These are phyloP conservation scores for Adelphocoris suturalis DNA, from an alignment of 2,888 invertebrate species.

Conservation along the genomic window DNA sequence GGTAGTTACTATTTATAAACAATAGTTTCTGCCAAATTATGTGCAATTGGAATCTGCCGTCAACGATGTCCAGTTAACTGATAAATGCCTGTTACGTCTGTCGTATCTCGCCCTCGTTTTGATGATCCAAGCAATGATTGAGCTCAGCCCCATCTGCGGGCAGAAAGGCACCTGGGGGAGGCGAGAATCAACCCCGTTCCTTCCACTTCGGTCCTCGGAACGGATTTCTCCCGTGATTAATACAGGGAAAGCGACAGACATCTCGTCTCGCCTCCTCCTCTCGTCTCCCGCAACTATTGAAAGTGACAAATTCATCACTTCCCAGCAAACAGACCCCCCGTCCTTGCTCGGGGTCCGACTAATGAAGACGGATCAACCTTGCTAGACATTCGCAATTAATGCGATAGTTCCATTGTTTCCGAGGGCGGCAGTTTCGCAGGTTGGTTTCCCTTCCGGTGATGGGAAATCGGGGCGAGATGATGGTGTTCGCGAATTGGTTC, in stretches of 20 bases:
- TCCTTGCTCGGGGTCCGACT: neutral
- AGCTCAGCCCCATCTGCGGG: neutral
- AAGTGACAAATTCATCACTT: slow-evolving; percentile 68
- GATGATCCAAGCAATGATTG: slow-evolving; percentile 19
- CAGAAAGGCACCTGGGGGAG: neutral
- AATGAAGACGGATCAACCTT: slow-evolving; percentile 68
- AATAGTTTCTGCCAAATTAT: no score
- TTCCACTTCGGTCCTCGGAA: neutral
- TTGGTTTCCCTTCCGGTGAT: neutral
- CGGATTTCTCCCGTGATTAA: slow-evolving; percentile 56
- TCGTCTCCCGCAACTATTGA: slow-evolving; percentile 45
- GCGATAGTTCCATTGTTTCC: slow-evolving; percentile 61
- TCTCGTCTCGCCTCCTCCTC: no score
- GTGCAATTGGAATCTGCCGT: no score
- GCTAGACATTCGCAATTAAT: slow-evolving; percentile 64
- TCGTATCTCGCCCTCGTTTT: neutral
- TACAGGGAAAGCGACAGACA: slow-evolving; percentile 51
- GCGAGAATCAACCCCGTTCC: neutral
- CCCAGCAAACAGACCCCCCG: slow-evolving; percentile 45
- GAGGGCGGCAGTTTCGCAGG: neutral
- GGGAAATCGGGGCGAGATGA: slow-evolving; percentile 1
- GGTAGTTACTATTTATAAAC: no score
- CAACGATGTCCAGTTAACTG: no score
- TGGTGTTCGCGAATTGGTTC: neutral
- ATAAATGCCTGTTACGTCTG: neutral